phyloP scores from a whole-genome alignment of 2,797 vertebrate species.

The Tenualosa thibaudeaui region DNA sequence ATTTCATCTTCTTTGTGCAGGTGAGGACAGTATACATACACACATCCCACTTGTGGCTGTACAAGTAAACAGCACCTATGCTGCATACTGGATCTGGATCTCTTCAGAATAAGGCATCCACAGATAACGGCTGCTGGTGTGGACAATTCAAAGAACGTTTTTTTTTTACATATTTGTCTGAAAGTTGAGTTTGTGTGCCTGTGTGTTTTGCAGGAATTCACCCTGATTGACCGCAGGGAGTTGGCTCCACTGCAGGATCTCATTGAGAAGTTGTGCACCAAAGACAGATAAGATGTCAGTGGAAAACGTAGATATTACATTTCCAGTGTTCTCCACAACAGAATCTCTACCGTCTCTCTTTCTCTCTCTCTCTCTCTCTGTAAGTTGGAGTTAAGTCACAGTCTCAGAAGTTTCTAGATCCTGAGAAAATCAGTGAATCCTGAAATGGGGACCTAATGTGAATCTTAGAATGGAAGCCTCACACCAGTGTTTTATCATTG shows the following conservation, averaged over 20 bases:
- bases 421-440: background rate
- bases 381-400: background rate
- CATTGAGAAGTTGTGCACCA: slow-evolving; percentile 95
- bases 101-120: background rate
- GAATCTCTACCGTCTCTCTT: slow-evolving; percentile 25
- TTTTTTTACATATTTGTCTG: background rate
- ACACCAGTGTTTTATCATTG: slow-evolving; percentile 6
- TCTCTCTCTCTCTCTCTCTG: background rate
- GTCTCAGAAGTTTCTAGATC: background rate
- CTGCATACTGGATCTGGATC: background rate
- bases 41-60: background rate
- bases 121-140: background rate
- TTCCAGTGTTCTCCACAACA: slow-evolving; percentile 35
- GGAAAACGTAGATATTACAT: background rate
- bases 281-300: slow-evolving; percentile 86
- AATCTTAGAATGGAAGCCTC: slow-evolving; percentile 9
- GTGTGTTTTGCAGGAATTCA: slow-evolving; percentile 83
- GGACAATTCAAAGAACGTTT: too few relatives aligned
- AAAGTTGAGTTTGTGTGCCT: background rate
- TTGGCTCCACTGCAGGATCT: slow-evolving; percentile 94
- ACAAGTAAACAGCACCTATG: background rate
- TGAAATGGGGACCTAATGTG: slow-evolving; percentile 18
- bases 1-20: slow-evolving; percentile 99
- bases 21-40: slow-evolving; percentile 61
- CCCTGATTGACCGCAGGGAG: slow-evolving; percentile 91